Conservation (phyloP, 2,113 vertebrate species). For the Falcunculus frontatus region DNA sequence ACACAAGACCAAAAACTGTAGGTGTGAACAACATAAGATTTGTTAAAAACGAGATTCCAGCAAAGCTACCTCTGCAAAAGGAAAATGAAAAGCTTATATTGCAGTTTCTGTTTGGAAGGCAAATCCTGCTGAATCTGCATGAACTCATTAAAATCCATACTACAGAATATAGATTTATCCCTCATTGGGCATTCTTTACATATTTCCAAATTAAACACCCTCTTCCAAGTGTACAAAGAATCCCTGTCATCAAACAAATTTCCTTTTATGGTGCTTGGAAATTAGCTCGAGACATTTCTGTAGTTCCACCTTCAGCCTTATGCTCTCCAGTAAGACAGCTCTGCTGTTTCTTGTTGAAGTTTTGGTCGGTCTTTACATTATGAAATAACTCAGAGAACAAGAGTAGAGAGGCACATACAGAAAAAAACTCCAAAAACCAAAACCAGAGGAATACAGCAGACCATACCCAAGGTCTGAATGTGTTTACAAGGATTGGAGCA, state of each 20-base stretch:
- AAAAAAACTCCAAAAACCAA: accelerated
- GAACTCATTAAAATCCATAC: not conserved
- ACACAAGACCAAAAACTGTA: not conserved
- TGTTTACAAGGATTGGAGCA: not conserved
- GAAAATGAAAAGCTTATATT: not conserved
- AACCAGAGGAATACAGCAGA: not conserved
- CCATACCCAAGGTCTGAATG: not conserved
- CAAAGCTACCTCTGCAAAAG: not conserved
- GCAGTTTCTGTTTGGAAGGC: not conserved
- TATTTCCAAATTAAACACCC: not conserved
- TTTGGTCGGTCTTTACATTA: not conserved
- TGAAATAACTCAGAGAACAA: not conserved
- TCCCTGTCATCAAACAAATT: not conserved
- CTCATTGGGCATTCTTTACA: not conserved
- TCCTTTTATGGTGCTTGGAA: not conserved
- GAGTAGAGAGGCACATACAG: not conserved
- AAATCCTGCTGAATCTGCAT: not conserved
- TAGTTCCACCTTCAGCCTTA: not conserved
- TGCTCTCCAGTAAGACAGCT: not conserved
- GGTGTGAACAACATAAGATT: not conserved
- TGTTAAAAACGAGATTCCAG: not conserved
- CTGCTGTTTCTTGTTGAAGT: not conserved
- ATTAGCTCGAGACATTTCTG: not conserved
- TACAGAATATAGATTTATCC: not conserved
- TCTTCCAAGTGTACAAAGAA: not conserved